Percentiles rank a stretch among this genome's conserved stretches.
phyloP scores from a whole-genome alignment of 2,797 vertebrate species.

The Coracias cyanogaster region DNA sequence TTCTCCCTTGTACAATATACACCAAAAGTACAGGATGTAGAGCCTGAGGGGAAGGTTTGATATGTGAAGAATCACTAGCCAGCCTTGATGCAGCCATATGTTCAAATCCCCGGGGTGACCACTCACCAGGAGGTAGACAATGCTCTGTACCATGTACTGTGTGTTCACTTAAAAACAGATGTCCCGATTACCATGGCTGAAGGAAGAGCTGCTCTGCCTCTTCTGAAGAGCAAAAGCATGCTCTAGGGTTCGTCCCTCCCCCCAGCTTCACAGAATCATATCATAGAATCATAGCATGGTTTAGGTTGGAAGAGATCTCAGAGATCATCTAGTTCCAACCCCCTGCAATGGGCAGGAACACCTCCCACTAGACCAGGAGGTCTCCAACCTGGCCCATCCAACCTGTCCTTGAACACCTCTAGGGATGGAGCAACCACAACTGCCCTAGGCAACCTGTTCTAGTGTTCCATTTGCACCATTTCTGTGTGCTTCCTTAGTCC shows the following conservation, averaged over 20 bases:
- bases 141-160: background rate
- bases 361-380: no score
- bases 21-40: background rate
- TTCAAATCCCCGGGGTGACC: background rate
- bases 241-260: background rate
- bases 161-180: background rate
- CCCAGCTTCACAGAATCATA: no score
- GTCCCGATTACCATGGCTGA: background rate
- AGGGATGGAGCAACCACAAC: no score
- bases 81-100: background rate
- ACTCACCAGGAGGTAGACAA: background rate
- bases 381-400: no score
- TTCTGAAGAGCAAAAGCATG: background rate
- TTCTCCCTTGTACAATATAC: background rate
- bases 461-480: background rate
- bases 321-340: no score
- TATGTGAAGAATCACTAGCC: background rate
- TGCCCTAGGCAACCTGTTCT: no score
- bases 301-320: no score
- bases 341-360: no score
- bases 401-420: no score
- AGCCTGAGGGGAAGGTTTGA: constrained; percentile 6
- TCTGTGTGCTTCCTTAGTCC: background rate
- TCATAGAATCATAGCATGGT: no score
- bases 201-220: background rate